Evolutionary conservation across 2,797 vertebrate genomes (phyloP).

Genomic region (Cirrhinus mrigala): DNA sequence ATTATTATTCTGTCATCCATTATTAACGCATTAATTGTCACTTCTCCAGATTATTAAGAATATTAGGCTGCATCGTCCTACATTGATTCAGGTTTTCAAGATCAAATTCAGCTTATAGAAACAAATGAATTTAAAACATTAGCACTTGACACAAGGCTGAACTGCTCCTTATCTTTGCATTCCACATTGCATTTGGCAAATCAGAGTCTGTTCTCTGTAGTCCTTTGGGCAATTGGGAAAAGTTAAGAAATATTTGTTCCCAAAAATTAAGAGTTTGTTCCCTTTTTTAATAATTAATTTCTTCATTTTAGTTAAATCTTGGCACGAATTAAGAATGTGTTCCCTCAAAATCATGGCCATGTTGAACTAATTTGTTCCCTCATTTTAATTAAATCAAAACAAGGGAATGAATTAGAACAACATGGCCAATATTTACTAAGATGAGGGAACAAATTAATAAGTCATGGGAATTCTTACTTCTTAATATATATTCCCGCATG

Average conservation of each 20-base stretch:
- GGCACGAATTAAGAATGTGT: not conserved
- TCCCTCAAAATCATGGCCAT: not conserved
- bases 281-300: not conserved
- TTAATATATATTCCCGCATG: not conserved
- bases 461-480: not conserved
- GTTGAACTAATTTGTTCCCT: not conserved
- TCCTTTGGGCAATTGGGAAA: not conserved
- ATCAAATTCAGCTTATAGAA: not conserved
- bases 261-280: not conserved
- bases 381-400: not conserved
- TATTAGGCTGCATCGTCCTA: not conserved
- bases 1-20: too few species aligned
- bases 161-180: too few species aligned
- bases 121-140: not conserved
- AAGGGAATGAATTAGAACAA: not conserved
- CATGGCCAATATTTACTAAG: not conserved
- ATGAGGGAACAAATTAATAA: not conserved
- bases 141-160: not conserved
- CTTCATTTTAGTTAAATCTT: not conserved
- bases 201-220: not conserved
- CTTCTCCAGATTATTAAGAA: not conserved
- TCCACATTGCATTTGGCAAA: not conserved
- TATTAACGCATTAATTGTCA: not conserved
- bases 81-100: not conserved
- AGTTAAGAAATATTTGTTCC: not conserved